Evolutionary conservation across 1,140 invertebrate species (phyloP).

Genomic region (Ceratina australensis): DNA sequence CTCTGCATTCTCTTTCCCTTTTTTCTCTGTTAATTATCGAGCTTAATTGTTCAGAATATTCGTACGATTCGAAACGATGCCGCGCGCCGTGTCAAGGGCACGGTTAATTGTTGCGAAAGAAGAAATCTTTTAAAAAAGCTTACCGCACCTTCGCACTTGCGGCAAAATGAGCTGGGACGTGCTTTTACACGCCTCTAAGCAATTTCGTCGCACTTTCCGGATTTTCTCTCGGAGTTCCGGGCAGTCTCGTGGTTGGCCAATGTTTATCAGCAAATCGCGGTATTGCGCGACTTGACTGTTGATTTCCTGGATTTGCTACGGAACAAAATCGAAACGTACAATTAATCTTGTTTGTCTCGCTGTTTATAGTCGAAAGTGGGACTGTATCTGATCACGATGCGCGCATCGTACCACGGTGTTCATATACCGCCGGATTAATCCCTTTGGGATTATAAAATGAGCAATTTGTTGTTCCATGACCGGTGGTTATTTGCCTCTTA

Average conservation of each 20-base stretch:
- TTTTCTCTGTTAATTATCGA: conserved; percentile 8
- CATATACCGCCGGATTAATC: neutral
- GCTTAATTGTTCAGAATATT: neutral
- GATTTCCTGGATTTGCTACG: conserved; percentile 92
- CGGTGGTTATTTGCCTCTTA: conserved; percentile 20
- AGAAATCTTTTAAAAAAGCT: neutral
- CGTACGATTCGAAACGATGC: no score
- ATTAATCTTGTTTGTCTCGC: conserved; percentile 16
- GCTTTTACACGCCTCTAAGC: conserved; percentile 91
- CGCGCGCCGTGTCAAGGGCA: conserved; percentile 9
- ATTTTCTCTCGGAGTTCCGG: conserved; percentile 93
- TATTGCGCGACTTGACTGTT: conserved; percentile 93
- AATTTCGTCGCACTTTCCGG: conserved; percentile 88
- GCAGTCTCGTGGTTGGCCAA: conserved; percentile 91
- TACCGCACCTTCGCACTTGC: conserved; percentile 86
- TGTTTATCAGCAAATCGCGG: conserved; percentile 92
- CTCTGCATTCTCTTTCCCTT: neutral
- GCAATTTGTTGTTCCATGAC: neutral
- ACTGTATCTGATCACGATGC: neutral
- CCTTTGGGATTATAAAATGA: neutral
- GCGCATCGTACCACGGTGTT: no score
- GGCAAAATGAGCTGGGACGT: conserved; percentile 90
- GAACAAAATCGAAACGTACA: conserved; percentile 60
- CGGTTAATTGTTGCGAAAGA: neutral
- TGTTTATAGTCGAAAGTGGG: neutral